phyloP scores from a whole-genome alignment of 1,140 invertebrate species.

The Lepidurus arcticus region DNA sequence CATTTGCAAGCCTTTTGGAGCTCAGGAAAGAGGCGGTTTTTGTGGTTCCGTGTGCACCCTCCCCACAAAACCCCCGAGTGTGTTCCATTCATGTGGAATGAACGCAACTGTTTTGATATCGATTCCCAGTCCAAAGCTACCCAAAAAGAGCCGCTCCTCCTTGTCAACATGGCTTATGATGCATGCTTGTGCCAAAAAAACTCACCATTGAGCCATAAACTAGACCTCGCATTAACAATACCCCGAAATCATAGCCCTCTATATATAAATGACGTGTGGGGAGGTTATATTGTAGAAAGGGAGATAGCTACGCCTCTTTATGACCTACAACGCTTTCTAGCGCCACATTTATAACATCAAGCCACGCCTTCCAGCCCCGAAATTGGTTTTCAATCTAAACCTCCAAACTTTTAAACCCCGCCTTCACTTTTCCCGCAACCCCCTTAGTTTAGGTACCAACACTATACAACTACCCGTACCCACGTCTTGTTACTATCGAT shows the following conservation, averaged over 20 bases:
- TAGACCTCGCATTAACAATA: background rate
- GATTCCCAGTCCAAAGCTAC: conserved; percentile 5
- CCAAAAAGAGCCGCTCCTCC: background rate
- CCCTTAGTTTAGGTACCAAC: background rate
- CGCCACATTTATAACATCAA: background rate
- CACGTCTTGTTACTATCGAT: conserved; percentile 10
- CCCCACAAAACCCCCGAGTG: background rate
- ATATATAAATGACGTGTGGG: background rate
- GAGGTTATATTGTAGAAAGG: background rate
- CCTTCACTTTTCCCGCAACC: background rate
- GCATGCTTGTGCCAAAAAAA: background rate
- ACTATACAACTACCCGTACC: background rate
- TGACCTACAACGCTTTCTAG: conserved; percentile 1
- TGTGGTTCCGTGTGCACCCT: background rate
- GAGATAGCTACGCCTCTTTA: background rate
- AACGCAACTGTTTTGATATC: conserved; percentile 6
- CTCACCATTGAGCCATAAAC: background rate
- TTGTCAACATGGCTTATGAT: conserved; percentile 10
- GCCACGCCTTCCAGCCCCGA: background rate
- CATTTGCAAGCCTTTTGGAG: background rate
- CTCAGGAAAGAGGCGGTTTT: background rate
- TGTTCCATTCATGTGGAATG: conserved; percentile 6
- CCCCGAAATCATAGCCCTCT: background rate
- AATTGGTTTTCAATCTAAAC: no score
- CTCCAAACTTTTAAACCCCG: background rate